phyloP scores from a whole-genome alignment of 2,888 invertebrate species.

The Leucophenga montana region DNA sequence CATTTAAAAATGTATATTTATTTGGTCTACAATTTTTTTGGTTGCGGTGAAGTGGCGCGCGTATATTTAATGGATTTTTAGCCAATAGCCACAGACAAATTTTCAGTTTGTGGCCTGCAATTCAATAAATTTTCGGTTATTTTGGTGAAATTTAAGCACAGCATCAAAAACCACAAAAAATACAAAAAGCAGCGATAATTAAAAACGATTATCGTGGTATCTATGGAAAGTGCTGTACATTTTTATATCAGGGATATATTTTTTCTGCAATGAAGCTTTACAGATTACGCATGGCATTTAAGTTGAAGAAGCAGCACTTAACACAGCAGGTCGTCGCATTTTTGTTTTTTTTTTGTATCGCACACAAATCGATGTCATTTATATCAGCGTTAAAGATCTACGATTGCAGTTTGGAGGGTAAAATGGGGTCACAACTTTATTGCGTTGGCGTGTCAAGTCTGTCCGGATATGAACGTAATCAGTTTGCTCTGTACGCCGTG shows the following conservation, averaged over 20 bases:
- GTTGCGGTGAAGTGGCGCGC: background rate
- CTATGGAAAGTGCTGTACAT: background rate
- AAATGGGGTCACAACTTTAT: background rate
- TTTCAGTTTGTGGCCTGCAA: slow-evolving; percentile 42
- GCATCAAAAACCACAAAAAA: slow-evolving; percentile 6
- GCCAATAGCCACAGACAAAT: slow-evolving; percentile 5
- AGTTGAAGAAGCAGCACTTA: background rate
- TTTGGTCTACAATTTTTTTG: too few relatives aligned
- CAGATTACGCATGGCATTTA: background rate
- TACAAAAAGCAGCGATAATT: slow-evolving; percentile 41
- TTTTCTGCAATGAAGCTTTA: background rate
- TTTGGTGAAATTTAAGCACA: slow-evolving; percentile 23
- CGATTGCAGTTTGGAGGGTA: background rate
- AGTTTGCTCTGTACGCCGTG: background rate
- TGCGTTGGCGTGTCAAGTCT: background rate
- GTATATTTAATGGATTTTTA: slow-evolving; percentile 16
- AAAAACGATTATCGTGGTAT: slow-evolving; percentile 47
- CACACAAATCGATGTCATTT: slow-evolving; percentile 7
- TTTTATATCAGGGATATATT: too few relatives aligned
- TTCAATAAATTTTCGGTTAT: slow-evolving; percentile 53
- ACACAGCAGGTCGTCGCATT: background rate
- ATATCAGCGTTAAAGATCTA: background rate
- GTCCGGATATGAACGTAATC: background rate
- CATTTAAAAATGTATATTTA: slow-evolving; percentile 4
- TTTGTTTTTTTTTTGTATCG: slow-evolving; percentile 1